phyloP scores from a whole-genome alignment of 2,888 invertebrate genomes.

The Eumacrocentrus americanus region DNA sequence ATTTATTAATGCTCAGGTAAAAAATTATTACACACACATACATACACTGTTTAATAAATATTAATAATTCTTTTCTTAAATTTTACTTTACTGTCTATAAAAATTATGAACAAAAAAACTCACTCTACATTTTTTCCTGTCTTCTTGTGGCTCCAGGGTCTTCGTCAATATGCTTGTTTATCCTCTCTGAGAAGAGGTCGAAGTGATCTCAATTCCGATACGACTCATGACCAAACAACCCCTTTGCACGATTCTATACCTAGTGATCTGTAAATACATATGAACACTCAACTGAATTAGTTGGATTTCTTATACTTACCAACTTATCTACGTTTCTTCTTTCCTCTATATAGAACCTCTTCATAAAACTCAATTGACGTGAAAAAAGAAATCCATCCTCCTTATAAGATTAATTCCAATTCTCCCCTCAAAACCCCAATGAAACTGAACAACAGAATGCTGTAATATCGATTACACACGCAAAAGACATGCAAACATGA shows the following conservation, averaged over 20 bases:
- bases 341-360: neutral
- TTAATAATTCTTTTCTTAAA: neutral
- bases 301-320: no score
- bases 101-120: neutral
- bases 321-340: neutral
- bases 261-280: no score
- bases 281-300: no score
- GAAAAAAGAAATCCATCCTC: neutral
- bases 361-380: no score
- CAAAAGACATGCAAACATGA: constrained; percentile 16
- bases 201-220: no score
- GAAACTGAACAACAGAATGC: neutral
- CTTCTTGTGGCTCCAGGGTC: no score
- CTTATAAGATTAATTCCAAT: neutral
- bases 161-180: no score
- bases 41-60: neutral
- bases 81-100: no score
- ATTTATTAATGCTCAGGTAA: neutral
- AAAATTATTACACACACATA: neutral
- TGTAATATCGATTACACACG: constrained; percentile 18
- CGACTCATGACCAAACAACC: no score
- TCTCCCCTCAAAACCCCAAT: neutral
- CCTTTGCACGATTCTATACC: no score
- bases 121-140: no score
- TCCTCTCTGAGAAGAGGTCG: no score